Evolutionary conservation across 1,140 invertebrate genomes (phyloP), one percentile per base, ranked within the genome.

Genomic region (Drosophila cardini): DNA sequence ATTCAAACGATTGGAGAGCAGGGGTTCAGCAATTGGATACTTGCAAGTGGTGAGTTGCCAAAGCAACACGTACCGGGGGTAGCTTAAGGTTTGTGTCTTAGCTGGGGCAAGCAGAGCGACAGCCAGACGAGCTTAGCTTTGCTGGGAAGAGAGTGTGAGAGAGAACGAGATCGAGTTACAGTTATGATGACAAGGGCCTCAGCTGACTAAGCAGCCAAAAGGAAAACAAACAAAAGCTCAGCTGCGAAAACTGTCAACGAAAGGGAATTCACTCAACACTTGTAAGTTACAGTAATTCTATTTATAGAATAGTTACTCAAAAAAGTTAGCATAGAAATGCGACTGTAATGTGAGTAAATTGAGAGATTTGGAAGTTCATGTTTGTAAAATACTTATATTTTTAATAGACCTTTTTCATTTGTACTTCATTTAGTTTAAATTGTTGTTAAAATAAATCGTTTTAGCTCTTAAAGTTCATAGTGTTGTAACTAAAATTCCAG

Each of bases 11-110:
- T 34, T 63, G 45, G 13, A 7, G 55, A 60, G 42, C n/a, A 2
- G 60, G 46, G 62, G 70, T 15, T 21, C 18, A 15, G 21, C 21
- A 50, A 36, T 18, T 48, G 15, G 34, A 43, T 65, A 34, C 8
- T 21, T 21, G 43, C n/a, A 15, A 30, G 16, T 68, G 72, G 72
- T 70, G 65, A 62, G 52, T 70, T 72, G 46, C 9, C 15, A 45
- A 38, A 15, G 7, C 48, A 18, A 26, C 21, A 4, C 21, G 5
- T 5, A 26, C 21, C 4, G 21, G n/a, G n/a, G 18, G 2, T 1
- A 36, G 1, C 2, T 38, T 2, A 4, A 2, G 72, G 72, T 74
- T 70, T 43, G 50, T 36, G 58, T 6, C 10, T 9, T 1, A 11
- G 34, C 57, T 74, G 50, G 36, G 15, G 0, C 21, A 63, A 40